Percentiles rank a stretch among this genome's conserved stretches.
These are phyloP conservation scores for Danio albolineatus DNA, from an alignment of 2,797 vertebrate species.

Conservation along the genomic window DNA sequence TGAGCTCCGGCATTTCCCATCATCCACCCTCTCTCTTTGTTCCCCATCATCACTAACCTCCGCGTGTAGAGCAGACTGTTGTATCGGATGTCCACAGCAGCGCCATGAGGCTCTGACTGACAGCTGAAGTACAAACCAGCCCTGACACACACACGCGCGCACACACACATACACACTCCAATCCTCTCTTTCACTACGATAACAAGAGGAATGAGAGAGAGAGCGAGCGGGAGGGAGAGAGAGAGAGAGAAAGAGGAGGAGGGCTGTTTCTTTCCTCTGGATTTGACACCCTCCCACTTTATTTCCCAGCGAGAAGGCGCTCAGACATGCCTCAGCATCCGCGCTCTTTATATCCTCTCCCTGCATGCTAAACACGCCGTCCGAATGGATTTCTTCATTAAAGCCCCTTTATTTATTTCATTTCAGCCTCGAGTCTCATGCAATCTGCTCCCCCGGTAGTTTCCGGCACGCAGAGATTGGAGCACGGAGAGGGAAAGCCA, in stretches of 20 bases:
- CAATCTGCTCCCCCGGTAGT: constrained; percentile 76
- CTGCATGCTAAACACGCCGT: constrained; percentile 38
- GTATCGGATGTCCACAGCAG: constrained; percentile 40
- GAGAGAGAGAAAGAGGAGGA: constrained; percentile 30
- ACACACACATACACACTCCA: constrained; percentile 14
- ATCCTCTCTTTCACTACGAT: constrained; percentile 46
- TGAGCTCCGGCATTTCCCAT: constrained; percentile 5
- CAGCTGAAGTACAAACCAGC: constrained; percentile 44
- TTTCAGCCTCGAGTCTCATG: constrained; percentile 72
- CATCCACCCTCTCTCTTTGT: constrained; percentile 36
- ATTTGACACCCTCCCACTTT: constrained; percentile 72
- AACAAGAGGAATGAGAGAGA: constrained; percentile 43
- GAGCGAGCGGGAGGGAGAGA: constrained; percentile 38
- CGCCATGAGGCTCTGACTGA: constrained; percentile 50
- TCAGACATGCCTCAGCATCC: constrained; percentile 73
- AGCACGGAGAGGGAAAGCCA: background rate
- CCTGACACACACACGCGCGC: constrained; percentile 28
- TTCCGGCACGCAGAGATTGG: constrained; percentile 28
- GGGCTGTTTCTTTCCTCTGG: constrained; percentile 34
- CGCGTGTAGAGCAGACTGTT: constrained; percentile 38
- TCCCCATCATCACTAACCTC: constrained; percentile 53
- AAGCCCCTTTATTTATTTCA: constrained; percentile 68
- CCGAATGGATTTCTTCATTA: constrained; percentile 73
- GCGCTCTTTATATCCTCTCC: constrained; percentile 61
- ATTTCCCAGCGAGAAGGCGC: constrained; percentile 68